These are phyloP conservation scores for Ataeniobius toweri DNA, from an alignment of 2,797 vertebrate species.

Conservation along the genomic window DNA sequence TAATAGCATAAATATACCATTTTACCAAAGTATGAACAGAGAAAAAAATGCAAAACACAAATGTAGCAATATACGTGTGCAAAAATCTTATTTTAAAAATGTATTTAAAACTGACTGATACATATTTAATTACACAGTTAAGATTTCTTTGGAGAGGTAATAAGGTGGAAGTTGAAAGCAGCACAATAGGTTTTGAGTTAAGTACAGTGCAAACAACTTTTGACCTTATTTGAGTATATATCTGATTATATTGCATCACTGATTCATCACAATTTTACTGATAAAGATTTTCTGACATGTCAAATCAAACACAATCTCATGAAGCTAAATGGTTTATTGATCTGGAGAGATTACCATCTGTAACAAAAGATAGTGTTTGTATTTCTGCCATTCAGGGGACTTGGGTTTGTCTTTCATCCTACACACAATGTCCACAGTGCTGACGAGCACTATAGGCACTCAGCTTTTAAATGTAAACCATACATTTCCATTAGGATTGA, in stretches of 20 bases:
- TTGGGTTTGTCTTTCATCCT: neutral
- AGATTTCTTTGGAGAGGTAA: neutral
- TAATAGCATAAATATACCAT: neutral
- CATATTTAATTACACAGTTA: neutral
- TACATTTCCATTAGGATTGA: neutral
- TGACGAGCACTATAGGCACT: neutral
- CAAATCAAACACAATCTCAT: neutral
- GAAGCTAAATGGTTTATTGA: neutral
- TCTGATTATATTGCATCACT: neutral
- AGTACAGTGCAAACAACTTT: neutral
- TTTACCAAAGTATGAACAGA: neutral
- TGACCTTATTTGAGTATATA: neutral
- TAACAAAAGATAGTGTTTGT: neutral
- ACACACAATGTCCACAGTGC: neutral
- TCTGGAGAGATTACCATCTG: neutral
- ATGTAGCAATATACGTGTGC: neutral
- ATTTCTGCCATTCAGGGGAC: neutral
- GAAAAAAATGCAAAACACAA: neutral
- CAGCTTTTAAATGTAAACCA: neutral
- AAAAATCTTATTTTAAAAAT: neutral
- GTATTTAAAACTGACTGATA: neutral
- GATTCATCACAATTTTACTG: neutral
- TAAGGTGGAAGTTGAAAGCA: neutral
- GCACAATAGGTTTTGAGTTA: neutral
- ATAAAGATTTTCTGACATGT: neutral